Percentiles rank a stretch among this genome's conserved stretches.
Conservation (phyloP, 2,113 vertebrate genomes). For the Nyctibius bracteatus region DNA sequence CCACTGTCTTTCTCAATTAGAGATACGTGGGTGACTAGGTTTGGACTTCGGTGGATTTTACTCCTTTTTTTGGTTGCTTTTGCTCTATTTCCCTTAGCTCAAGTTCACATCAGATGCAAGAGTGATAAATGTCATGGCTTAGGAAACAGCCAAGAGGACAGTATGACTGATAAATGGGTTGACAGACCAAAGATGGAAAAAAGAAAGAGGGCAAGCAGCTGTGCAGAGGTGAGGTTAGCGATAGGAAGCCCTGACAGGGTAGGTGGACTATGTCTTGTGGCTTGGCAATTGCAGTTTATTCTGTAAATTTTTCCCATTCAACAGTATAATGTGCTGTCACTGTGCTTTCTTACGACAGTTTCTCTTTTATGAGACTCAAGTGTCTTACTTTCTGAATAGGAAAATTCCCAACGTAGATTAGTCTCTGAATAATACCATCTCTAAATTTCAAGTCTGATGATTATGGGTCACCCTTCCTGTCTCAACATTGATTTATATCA, state of each 20-base stretch:
- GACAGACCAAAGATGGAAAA: not conserved
- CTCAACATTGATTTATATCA: conserved; percentile 31
- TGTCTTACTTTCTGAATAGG: not conserved
- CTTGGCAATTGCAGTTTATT: conserved; percentile 29
- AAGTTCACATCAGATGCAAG: not conserved
- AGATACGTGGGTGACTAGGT: not conserved
- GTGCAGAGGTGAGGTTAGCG: not conserved
- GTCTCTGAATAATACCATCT: not conserved
- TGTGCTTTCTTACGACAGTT: not conserved
- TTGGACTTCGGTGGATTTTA: not conserved
- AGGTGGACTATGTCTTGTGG: conserved; percentile 5
- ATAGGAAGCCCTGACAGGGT: not conserved
- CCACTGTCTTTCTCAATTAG: not conserved
- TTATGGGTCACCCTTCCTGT: conserved; percentile 17
- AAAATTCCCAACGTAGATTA: conserved; percentile 23
- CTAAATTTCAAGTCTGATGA: not conserved
- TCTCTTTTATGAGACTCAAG: not conserved
- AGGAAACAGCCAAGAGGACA: not conserved
- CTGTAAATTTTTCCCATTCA: not conserved
- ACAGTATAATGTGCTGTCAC: not conserved
- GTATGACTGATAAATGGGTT: not conserved
- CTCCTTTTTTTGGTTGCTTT: not conserved
- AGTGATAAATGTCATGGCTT: not conserved
- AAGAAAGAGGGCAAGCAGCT: not conserved
- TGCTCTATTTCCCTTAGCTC: not conserved